Percentiles rank a stretch among this genome's conserved stretches.
Evolutionary conservation across 2,888 invertebrate genomes (phyloP).

Genomic region (Tuta absoluta): DNA sequence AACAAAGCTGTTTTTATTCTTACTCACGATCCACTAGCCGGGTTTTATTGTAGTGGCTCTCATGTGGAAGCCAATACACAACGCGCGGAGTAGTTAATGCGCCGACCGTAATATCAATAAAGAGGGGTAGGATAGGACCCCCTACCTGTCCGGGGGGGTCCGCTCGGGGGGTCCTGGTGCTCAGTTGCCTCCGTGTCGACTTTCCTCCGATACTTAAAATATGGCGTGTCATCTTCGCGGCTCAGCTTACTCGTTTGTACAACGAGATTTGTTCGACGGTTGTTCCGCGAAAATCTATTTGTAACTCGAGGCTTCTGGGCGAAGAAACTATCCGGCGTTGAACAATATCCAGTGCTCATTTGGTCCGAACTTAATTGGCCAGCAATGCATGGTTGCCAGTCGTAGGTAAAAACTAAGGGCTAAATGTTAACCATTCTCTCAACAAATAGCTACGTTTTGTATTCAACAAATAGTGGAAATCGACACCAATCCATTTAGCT

Average conservation of each 20-base stretch:
- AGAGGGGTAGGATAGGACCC: conserved; percentile 51
- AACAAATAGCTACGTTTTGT: background rate
- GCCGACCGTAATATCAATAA: conserved; percentile 72
- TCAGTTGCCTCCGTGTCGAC: conserved; percentile 61
- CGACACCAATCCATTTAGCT: conserved; percentile 21
- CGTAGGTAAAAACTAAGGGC: too few relatives aligned
- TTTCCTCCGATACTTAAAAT: conserved; percentile 73
- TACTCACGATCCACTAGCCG: conserved; percentile 48
- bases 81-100: conserved; percentile 68
- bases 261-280: conserved; percentile 57
- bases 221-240: conserved; percentile 67
- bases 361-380: too few relatives aligned
- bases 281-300: conserved; percentile 52
- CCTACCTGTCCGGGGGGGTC: conserved; percentile 34
- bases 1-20: conserved; percentile 42
- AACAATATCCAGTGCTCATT: background rate
- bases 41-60: conserved; percentile 62
- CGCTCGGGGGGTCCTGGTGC: conserved; percentile 29
- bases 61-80: conserved; percentile 65
- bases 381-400: too few relatives aligned
- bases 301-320: conserved; percentile 42
- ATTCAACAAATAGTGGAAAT: background rate
- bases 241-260: conserved; percentile 68
- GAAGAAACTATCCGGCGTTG: background rate
- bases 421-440: too few relatives aligned